Evolutionary conservation across 2,113 vertebrate genomes (phyloP), one percentile per base, ranked within the genome.

Genomic region (Sula dactylatra): DNA sequence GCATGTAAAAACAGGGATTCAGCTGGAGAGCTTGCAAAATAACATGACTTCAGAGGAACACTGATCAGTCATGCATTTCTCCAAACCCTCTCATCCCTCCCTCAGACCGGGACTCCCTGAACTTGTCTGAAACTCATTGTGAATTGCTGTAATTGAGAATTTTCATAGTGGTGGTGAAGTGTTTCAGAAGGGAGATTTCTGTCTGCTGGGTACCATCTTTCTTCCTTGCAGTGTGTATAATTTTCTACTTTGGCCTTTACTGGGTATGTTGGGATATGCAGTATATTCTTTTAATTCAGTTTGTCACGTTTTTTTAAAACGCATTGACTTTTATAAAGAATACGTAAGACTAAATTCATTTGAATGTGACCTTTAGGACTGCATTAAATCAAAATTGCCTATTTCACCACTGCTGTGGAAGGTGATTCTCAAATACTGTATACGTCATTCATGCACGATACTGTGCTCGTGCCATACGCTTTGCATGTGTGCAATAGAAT

Each of bases 121-220:
- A 19, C 62, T 95, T 90, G 94, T 92, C 62, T 90, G 82, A 66
- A 95, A 61, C 42, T 86, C 84, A 77, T 66, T 78, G 87, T 94
- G 73, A 45, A 82, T 86, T 92, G 89, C 91, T 92, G 94, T 96
- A 96, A 54, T 96, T 98, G 97, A 98, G 97, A 98, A 97, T 95
- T 94, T 71, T 61, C 96, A 34, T 25, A 55, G 95, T 96, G 96
- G 92, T 96, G 97, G 98, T 97, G 98, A 98, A 82, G 36, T 69
- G 89, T 92, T 93, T 79, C 62, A 31, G 77, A 73, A 85, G 47
- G 82, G 84, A 86, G 82, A 85, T 7, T 78, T n/a, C 56, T 38
- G 8, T 56, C 61, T 78, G 74, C 54, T 80, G 84, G 18, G 52
- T 71, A 14, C 7, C 12, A 5, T 25, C 69, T 50, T 49, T 64